Base-by-base conservation (phyloP, 2,888 invertebrate genomes). In the Megastigmus dorsalis region DNA sequence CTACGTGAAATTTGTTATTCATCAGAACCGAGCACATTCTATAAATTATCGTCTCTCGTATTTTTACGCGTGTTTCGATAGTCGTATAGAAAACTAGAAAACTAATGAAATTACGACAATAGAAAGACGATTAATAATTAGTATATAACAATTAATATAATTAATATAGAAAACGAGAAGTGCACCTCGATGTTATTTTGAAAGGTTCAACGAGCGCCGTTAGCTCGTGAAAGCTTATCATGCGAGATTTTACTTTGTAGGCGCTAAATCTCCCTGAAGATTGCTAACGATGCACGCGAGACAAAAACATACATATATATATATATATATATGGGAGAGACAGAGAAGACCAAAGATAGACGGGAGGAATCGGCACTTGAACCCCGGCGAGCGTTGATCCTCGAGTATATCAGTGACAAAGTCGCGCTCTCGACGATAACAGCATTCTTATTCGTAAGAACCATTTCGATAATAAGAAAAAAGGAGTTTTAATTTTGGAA, bases 331-430 rank as follows among this genome's bases (percentile, higher is more conserved):
- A 33, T 10, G n/a, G 28, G 20, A 23, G 33, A 33, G 5, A 38
- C 10, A n/a, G 28, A 30, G 28, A 38, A 33, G 6, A 28, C 20
- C 38, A 15, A 52, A 54, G 59, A 73, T 60, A 67, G 30, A 23
- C 63, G 15, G 52, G n/a, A 38, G 30, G 60, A 57, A 67, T 67
- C 62, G 43, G 62, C 62, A 63, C 67, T 71, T 67, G 62, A 71
- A 71, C 60, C 63, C 66, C 41, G 60, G 60, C 70, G 60, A 70
- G 54, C 65, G 60, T 75, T 75, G 66, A 75, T 75, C 75, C 26
- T 70, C 30, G 59, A 23, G 54, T 54, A 55, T 70, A 63, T 68
- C 67, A 50, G 48, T 36, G 48, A 48, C 59, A 48, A 48, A 63
- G 57, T 48, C 15, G 55, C 43, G 50, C 63, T 10, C 41, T 43